Percentiles rank a stretch among this genome's conserved stretches.
Conservation (phyloP, 2,797 vertebrate species). For the Myotis vivesi region DNA sequence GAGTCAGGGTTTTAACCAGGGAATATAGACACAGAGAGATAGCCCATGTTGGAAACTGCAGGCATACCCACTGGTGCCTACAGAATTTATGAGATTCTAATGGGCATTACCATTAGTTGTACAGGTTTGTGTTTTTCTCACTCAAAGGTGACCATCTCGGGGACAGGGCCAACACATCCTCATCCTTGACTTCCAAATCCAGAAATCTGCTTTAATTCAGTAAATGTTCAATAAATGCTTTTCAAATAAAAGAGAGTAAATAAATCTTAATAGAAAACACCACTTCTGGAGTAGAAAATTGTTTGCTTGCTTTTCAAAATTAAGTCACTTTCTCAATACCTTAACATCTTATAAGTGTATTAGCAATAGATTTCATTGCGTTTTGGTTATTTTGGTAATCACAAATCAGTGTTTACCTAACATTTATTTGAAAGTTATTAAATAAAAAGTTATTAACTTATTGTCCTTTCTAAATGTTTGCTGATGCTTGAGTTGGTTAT, state of each 20-base stretch:
- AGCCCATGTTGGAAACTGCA: not conserved
- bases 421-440: not conserved
- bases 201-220: not conserved
- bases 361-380: not conserved
- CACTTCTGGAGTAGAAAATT: not conserved
- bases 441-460: no score
- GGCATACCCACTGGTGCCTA: not conserved
- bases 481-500: not conserved
- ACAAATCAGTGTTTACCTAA: not conserved
- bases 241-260: not conserved
- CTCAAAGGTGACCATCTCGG: not conserved
- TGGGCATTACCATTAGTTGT: not conserved
- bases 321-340: constrained; percentile 2
- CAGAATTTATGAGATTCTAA: not conserved
- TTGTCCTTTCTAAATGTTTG: not conserved
- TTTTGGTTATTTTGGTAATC: constrained; percentile 18
- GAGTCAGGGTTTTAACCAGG: not conserved
- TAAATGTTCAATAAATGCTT: not conserved
- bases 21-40: not conserved
- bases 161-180: not conserved
- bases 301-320: not conserved
- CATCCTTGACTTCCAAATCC: not conserved
- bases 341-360: not conserved
- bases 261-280: not conserved
- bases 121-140: not conserved